phyloP scores from a whole-genome alignment of 2,113 vertebrate species.

The Bagarius yarrelli region DNA sequence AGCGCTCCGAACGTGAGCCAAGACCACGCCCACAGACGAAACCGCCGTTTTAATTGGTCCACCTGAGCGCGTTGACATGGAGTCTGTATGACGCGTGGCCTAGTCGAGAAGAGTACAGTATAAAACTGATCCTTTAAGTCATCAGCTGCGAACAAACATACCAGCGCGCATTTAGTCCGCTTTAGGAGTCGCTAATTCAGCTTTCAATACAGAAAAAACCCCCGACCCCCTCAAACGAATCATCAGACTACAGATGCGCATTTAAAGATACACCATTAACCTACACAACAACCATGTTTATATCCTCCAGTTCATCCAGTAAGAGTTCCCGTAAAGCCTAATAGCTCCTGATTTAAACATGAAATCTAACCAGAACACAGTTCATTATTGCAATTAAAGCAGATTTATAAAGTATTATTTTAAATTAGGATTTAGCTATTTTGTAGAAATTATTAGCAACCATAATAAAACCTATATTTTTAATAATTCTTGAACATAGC shows the following conservation, averaged over 20 bases:
- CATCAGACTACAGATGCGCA: not conserved
- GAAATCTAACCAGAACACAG: not conserved
- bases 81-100: constrained; percentile 4
- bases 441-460: no score
- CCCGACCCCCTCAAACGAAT: not conserved
- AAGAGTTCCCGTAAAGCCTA: not conserved
- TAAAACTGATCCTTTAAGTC: not conserved
- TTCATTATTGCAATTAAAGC: no score
- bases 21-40: constrained; percentile 60
- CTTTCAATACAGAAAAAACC: not conserved
- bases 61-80: constrained; percentile 6
- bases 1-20: constrained; percentile 71
- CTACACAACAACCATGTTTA: not conserved
- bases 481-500: not conserved
- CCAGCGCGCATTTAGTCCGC: not conserved
- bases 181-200: not conserved
- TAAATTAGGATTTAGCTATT: no score
- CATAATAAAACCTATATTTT: no score
- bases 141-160: not conserved
- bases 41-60: constrained; percentile 64
- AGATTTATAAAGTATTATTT: no score
- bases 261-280: not conserved
- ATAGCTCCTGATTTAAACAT: not conserved
- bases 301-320: not conserved
- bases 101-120: not conserved